phyloP scores from a whole-genome alignment of 2,113 vertebrate genomes.

The Leucosticte australis region DNA sequence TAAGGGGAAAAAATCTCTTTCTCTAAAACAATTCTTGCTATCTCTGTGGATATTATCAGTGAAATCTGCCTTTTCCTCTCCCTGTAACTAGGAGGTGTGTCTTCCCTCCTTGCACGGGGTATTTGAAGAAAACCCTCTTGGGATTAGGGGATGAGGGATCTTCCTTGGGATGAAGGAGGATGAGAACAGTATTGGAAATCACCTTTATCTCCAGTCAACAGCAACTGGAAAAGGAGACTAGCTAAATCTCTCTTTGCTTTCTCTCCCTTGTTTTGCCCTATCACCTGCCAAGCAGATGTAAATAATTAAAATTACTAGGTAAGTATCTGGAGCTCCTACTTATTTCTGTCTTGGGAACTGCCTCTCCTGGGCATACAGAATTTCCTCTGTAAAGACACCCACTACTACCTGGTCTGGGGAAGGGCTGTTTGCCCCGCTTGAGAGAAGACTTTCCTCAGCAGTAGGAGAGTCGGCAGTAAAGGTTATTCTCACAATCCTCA shows the following conservation, averaged over 20 bases:
- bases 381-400: neutral
- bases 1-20: neutral
- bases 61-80: neutral
- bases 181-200: conserved; percentile 16
- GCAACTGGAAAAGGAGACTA: neutral
- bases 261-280: neutral
- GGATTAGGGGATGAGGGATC: neutral
- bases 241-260: neutral
- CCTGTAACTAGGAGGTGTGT: neutral
- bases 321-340: neutral
- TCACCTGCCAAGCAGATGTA: neutral
- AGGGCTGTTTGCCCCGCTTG: neutral
- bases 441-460: neutral
- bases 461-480: neutral
- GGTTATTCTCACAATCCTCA: neutral
- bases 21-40: neutral
- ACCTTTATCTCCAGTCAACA: conserved; percentile 18
- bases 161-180: neutral
- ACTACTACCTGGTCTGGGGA: neutral
- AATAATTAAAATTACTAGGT: conserved; percentile 12
- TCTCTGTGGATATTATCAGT: neutral
- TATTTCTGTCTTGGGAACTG: neutral
- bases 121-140: neutral
- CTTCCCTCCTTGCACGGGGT: neutral
- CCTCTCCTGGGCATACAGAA: neutral